Base-by-base conservation (phyloP, 2,797 vertebrate genomes). In the Hippocampus kuda region DNA sequence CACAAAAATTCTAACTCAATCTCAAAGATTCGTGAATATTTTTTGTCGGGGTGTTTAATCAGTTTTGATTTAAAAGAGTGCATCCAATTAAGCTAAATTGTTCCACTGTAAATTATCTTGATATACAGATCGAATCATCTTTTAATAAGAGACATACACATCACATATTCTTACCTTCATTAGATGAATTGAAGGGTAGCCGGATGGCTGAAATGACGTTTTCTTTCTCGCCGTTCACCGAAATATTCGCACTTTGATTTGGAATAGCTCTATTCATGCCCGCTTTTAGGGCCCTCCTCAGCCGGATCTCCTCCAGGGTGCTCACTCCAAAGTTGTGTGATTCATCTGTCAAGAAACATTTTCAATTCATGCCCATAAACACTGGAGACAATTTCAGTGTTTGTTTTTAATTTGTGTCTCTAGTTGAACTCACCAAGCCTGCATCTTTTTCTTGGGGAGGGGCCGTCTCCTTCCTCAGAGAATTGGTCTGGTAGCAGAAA, bases 381-480 rank as follows among this genome's bases (percentile, higher is more conserved):
- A 44, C 11, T 27, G 18, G 7, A 46, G 42, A 46, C 27, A 8
- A 20, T 59, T 59, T 59, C 2, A 1, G 24, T 18, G 7, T 26
- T 15, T 26, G 56, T 9, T 16, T 26, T 20, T 6, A 42, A 2
- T 57, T 48, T 26, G 26, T 11, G 1, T 63, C 10, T 62, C 7
- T 56, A 27, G 20, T 3, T 5, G 9, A 10, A 16, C 74, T 77
- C 87, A 95, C 94, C 92, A 92, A 86, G 91, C 59, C 88, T 92
- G 51, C 75, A 1, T 12, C 87, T 67, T 85, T 97, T 98, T 73
- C 91, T 86, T 1, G 92, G 70, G 13, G 92, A 90, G 13, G 77
- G 72, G 22, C 97, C 96, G 42, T 96, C 97, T 73, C 94, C 94
- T 85, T 98, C 97, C 77, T 98, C 96, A 71, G 96, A 97, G 81